Evolutionary conservation across 2,113 vertebrate genomes (phyloP), one percentile per base, ranked within the genome.

Genomic region (Otis tarda): DNA sequence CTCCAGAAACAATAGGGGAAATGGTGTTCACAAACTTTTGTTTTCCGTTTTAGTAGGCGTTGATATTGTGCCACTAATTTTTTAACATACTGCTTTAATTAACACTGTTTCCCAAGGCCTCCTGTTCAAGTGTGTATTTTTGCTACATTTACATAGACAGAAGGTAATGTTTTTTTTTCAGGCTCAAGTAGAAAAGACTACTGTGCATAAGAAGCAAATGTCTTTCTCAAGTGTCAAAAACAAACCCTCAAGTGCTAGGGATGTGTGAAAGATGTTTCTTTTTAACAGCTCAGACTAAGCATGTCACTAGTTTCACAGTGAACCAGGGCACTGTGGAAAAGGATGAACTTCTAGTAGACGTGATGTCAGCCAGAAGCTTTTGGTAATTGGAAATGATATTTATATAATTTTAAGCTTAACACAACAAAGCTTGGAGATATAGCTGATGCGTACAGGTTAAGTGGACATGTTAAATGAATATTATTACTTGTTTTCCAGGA

Each of bases 41-140:
- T 77, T 85, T 74, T 94, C 86, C 87, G 37, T 67, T 90, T 82
- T 64, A 61, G 87, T 95, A 57, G 85, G 77, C 2, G 13, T 95
- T 94, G 86, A 77, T 93, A 87, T 88, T 93, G 41, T 96, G 87
- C 49, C 67, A 86, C 91, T 92, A 63, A 50, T 90, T 86, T 91
- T 89, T 90, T 90, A 85, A 84, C 57, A 69, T 68, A 59, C 64
- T 85, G 82, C 55, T 93, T 97, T 92, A 95, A 95, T 97, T 97
- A 95, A 78, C 89, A 89, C 77, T 68, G 7, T 89, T 95, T 96
- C 53, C 87, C 61, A 71, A 76, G 73, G 41, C 95, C 83, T 97
- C 71, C 91, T 95, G 88, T 93, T 95, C 83, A 86, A 95, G 57
- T 53, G 55, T 39, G 92, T 94, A 76, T 91, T 94, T 96, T 87